Percentiles rank a stretch among this genome's conserved stretches.
These are phyloP conservation scores for Stegostoma tigrinum DNA, from an alignment of 2,113 vertebrate genomes.

Conservation along the genomic window DNA sequence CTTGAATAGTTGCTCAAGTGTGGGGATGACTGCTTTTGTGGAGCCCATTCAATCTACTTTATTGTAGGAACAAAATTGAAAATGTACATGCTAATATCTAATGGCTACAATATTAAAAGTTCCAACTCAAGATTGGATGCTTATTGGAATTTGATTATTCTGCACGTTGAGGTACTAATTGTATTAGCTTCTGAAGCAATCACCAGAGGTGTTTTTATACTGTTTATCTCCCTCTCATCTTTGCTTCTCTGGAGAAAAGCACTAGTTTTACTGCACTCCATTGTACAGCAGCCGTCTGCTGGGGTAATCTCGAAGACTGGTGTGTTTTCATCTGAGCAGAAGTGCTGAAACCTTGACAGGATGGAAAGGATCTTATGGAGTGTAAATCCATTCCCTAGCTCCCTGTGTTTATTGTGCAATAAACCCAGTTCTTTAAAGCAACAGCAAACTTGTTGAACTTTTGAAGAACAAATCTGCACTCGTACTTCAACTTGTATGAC, in stretches of 20 bases:
- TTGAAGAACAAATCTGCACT: not conserved
- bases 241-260: not conserved
- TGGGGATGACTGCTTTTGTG: not conserved
- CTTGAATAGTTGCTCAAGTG: not conserved
- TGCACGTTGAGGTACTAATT: not conserved
- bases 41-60: not conserved
- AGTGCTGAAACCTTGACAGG: not conserved
- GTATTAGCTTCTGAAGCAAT: not conserved
- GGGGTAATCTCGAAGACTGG: not conserved
- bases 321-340: not conserved
- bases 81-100: not conserved
- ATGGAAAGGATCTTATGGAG: not conserved
- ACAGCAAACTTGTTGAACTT: not conserved
- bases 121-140: not conserved
- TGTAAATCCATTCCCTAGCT: not conserved
- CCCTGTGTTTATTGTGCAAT: not conserved
- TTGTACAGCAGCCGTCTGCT: not conserved
- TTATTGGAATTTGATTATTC: not conserved
- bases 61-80: not conserved
- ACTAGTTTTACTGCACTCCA: not conserved
- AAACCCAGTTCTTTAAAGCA: not conserved
- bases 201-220: not conserved
- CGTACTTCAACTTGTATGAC: not conserved
- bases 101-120: not conserved
- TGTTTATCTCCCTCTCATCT: not conserved